Evolutionary conservation across 2,888 invertebrate genomes (phyloP).

Genomic region (Acrobasis repandana): DNA sequence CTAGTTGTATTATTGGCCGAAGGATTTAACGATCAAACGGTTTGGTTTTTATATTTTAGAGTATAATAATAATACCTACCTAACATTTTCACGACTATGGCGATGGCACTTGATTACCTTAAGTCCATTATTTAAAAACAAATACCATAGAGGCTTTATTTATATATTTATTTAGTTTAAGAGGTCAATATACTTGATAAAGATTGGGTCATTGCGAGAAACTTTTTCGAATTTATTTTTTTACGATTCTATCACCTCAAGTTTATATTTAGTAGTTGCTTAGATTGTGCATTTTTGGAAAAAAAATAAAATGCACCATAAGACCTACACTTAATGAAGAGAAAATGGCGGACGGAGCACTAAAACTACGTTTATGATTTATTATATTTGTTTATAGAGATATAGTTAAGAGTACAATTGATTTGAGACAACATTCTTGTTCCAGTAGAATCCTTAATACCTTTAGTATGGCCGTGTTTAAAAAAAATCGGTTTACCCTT

Average conservation of each 20-base stretch:
- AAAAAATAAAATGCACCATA: neutral
- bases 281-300: neutral
- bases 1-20: too few species aligned
- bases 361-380: slow-evolving; percentile 13
- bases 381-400: neutral
- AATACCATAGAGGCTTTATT: neutral
- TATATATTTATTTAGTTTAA: too few species aligned
- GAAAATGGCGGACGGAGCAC: slow-evolving; percentile 14
- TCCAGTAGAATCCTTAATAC: too few species aligned
- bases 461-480: too few species aligned
- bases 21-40: neutral
- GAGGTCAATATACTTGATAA: too few species aligned
- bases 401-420: neutral
- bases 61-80: slow-evolving; percentile 12
- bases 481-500: too few species aligned
- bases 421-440: too few species aligned
- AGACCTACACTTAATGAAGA: neutral
- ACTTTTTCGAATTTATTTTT: too few species aligned
- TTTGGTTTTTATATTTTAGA: slow-evolving; percentile 4
- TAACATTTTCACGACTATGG: slow-evolving; percentile 20
- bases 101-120: slow-evolving; percentile 20
- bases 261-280: neutral
- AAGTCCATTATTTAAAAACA: slow-evolving; percentile 8
- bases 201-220: too few species aligned
- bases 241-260: too few species aligned